phyloP scores from a whole-genome alignment of 2,888 invertebrate genomes.

The Chaetoderma sp. region DNA sequence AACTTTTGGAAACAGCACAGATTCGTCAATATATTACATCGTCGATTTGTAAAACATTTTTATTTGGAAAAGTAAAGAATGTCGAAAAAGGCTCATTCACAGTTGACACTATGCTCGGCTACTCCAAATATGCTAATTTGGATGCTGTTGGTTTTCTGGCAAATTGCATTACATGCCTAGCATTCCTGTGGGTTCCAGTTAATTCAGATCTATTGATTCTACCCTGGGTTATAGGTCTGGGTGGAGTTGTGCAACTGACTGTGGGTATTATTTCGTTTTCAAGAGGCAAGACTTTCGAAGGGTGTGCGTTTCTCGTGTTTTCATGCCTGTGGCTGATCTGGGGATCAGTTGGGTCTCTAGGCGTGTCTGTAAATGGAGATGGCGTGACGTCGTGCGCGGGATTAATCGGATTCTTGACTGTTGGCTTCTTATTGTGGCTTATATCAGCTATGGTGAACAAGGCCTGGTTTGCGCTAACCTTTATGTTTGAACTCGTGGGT shows the following conservation, averaged over 20 bases:
- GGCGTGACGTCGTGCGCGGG: conserved; percentile 36
- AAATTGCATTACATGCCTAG: conserved; percentile 42
- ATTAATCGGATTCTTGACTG: conserved; percentile 38
- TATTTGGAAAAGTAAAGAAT: conserved; percentile 24
- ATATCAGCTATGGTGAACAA: conserved; percentile 44
- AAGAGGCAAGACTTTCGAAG: conserved; percentile 46
- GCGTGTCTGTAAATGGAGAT: conserved; percentile 26
- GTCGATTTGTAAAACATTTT: conserved; percentile 21
- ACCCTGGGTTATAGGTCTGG: conserved; percentile 45
- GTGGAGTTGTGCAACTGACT: conserved; percentile 42
- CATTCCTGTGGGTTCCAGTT: conserved; percentile 39
- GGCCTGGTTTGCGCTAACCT: conserved; percentile 37
- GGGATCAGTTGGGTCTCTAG: conserved; percentile 40
- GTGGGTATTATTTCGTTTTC: conserved; percentile 46
- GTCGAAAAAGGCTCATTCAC: conserved; percentile 21
- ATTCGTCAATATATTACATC: conserved; percentile 18
- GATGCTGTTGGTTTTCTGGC: conserved; percentile 44
- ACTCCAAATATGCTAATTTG: conserved; percentile 44
- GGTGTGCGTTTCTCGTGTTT: conserved; percentile 42
- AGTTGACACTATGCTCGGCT: conserved; percentile 39
- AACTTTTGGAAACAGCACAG: conserved; percentile 20
- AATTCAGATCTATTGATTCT: conserved; percentile 29
- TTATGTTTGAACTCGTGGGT: conserved; percentile 40
- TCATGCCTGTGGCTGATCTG: conserved; percentile 48
- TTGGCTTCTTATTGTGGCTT: conserved; percentile 39